Conservation (phyloP, 2,888 invertebrate species). For the Tipula helvola region DNA sequence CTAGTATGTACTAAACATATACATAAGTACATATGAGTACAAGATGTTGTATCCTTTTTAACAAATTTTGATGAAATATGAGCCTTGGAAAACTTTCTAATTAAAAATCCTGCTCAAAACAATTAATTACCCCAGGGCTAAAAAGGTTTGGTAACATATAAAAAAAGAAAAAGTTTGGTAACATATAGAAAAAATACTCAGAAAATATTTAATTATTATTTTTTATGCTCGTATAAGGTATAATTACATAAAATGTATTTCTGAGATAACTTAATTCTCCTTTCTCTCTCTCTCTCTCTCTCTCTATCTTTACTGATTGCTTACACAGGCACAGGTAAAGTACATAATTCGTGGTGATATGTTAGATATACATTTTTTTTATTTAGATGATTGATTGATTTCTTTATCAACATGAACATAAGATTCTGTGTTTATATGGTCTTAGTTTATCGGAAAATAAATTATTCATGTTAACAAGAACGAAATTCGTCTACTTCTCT, state of each 20-base stretch:
- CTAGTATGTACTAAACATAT: too few relatives aligned
- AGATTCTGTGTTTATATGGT: neutral
- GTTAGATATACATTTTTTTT: neutral
- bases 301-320: neutral
- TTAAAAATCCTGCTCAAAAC: neutral
- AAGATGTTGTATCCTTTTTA: too few relatives aligned
- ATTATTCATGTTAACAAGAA: neutral
- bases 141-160: neutral
- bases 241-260: neutral
- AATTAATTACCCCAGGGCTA: neutral
- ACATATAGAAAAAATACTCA: neutral
- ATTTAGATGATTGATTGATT: neutral
- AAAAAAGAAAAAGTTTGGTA: neutral
- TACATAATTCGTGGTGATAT: neutral
- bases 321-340: neutral
- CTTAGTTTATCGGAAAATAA: neutral
- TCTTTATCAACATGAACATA: neutral
- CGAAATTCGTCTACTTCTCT: neutral
- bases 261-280: neutral
- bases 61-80: neutral
- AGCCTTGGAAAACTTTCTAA: neutral
- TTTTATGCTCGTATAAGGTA: too few relatives aligned
- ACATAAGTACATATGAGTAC: too few relatives aligned
- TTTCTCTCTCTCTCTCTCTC: neutral
- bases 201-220: neutral